phyloP scores from a whole-genome alignment of 1,140 invertebrate species.

The Cherax destructor region DNA sequence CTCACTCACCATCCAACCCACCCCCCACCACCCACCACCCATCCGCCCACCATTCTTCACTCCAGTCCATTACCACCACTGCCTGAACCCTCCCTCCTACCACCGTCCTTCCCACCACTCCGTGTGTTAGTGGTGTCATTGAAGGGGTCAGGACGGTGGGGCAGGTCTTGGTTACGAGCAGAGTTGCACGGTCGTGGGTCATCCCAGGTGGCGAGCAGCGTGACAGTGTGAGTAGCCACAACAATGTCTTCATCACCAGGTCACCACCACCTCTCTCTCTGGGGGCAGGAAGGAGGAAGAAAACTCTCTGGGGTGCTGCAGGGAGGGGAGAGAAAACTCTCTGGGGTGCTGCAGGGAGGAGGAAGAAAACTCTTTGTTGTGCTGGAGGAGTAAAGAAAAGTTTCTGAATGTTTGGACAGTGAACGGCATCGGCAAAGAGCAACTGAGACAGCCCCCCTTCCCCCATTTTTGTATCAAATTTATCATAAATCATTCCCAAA shows the following conservation, averaged over 20 bases:
- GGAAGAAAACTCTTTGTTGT: too few relatives aligned
- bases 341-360: too few relatives aligned
- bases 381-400: too few relatives aligned
- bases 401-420: too few relatives aligned
- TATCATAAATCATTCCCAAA: too few relatives aligned
- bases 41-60: neutral
- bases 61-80: neutral
- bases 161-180: constrained; percentile 17
- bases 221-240: constrained; percentile 20
- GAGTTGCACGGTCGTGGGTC: constrained; percentile 2
- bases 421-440: too few relatives aligned
- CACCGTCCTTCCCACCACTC: neutral
- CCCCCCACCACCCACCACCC: neutral
- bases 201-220: neutral
- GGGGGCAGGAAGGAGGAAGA: too few relatives aligned
- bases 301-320: too few relatives aligned
- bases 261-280: constrained; percentile 15
- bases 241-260: constrained; percentile 30
- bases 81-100: neutral
- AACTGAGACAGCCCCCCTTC: too few relatives aligned
- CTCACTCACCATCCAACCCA: neutral
- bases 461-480: too few relatives aligned
- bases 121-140: neutral
- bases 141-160: constrained; percentile 4
- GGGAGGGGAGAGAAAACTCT: neutral